Evolutionary conservation across 2,888 invertebrate genomes (phyloP).

Genomic region (Caradrina kadenii): DNA sequence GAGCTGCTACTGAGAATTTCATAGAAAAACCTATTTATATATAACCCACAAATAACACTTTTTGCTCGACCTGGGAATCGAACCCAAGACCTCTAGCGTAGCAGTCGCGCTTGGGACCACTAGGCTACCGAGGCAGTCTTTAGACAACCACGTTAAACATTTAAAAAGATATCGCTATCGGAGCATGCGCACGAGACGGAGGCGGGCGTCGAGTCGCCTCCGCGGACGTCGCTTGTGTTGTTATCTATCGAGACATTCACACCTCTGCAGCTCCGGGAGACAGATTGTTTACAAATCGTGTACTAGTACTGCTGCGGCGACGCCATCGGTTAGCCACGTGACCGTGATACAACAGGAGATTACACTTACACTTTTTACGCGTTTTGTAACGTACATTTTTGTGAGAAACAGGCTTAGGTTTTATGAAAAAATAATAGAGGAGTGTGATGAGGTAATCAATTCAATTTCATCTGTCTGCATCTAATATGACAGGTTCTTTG

Average conservation of each 20-base stretch:
- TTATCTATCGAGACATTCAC: constrained; percentile 17
- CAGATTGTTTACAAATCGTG: constrained; percentile 52
- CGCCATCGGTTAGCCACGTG: constrained; percentile 19
- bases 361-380: background rate
- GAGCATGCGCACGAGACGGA: background rate
- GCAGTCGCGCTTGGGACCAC: too few species aligned
- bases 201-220: background rate
- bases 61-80: too few species aligned
- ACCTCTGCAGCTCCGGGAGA: constrained; percentile 8
- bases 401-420: background rate
- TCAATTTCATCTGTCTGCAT: too few species aligned
- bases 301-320: background rate
- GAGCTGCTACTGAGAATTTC: too few species aligned
- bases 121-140: too few species aligned
- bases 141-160: background rate
- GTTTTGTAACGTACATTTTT: constrained; percentile 1
- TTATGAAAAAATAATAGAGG: too few species aligned
- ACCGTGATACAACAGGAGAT: constrained; percentile 4
- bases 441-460: too few species aligned
- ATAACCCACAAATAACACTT: too few species aligned
- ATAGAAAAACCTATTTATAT: too few species aligned
- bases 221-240: background rate
- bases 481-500: too few species aligned
- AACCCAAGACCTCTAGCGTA: too few species aligned
- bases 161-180: constrained; percentile 8